These are phyloP conservation scores for Pseudochirops cupreus DNA, from an alignment of 2,797 vertebrate species.

Conservation along the genomic window DNA sequence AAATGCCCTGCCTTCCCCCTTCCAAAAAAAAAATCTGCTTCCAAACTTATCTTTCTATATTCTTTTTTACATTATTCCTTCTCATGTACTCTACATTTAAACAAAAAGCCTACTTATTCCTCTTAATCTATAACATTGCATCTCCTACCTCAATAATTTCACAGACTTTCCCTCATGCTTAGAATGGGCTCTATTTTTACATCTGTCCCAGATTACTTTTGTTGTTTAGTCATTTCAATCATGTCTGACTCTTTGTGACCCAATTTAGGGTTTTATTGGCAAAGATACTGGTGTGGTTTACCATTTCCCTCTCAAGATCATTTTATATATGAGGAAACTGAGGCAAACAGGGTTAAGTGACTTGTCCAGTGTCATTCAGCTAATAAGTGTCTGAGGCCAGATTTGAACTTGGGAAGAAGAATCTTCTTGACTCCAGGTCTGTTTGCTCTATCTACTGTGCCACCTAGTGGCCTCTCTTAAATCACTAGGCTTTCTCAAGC, in stretches of 20 bases:
- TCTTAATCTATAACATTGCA: neutral
- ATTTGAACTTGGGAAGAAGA: neutral
- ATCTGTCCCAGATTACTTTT: neutral
- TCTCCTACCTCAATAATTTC: neutral
- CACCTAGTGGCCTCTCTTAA: neutral
- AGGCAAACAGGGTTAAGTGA: neutral
- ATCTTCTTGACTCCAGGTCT: neutral
- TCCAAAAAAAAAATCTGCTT: neutral
- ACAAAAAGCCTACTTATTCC: neutral
- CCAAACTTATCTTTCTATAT: neutral
- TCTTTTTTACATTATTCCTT: neutral
- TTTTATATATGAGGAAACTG: neutral
- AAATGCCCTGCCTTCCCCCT: too few relatives aligned
- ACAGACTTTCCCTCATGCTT: neutral
- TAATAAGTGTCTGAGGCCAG: neutral
- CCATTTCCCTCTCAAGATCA: neutral
- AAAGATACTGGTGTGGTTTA: neutral
- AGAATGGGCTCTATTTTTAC: neutral
- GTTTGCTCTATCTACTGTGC: neutral
- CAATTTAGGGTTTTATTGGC: neutral
- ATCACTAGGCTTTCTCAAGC: neutral
- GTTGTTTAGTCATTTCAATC: neutral
- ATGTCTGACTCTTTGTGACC: neutral
- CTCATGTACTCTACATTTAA: neutral
- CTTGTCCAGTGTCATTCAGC: neutral